Conservation (phyloP, 2,888 invertebrate genomes). For the Dermolepida albohirtum region DNA sequence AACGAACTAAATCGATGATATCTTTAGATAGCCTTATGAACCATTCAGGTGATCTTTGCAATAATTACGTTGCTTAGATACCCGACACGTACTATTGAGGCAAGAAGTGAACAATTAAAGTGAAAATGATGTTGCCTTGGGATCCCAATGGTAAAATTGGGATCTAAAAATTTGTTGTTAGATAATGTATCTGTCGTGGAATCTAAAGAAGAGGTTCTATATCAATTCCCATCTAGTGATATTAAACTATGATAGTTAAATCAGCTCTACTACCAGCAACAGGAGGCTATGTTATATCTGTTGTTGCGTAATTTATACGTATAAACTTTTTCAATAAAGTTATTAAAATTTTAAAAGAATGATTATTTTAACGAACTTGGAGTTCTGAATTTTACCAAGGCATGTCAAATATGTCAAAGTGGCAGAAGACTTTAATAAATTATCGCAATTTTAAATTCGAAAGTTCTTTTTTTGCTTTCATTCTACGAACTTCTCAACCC, state of each 20-base stretch:
- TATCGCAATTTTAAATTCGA: no score
- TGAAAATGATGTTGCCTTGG: constrained; percentile 99
- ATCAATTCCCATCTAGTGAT: constrained; percentile 80
- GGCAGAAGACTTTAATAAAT: no score
- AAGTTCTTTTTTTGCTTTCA: no score
- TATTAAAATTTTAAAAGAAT: no score
- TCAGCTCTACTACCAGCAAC: constrained; percentile 69
- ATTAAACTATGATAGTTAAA: constrained; percentile 78
- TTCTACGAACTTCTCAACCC: no score
- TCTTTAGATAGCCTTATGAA: constrained; percentile 99
- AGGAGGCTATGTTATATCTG: constrained; percentile 32
- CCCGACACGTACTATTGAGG: constrained; percentile 95
- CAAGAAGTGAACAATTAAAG: constrained; percentile 87
- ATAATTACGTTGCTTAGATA: constrained; percentile 98
- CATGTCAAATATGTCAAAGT: no score
- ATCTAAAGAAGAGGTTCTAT: constrained; percentile 95
- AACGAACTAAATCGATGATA: constrained; percentile 99
- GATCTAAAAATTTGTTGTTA: constrained; percentile 96
- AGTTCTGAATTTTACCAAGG: no score
- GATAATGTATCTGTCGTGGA: constrained; percentile 97
- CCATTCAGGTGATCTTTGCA: constrained; percentile 98
- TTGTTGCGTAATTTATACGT: constrained; percentile 56
- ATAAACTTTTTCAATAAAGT: constrained; percentile 53
- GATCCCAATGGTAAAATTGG: constrained; percentile 98
- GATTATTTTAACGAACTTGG: no score